These are phyloP conservation scores for Gasterosteus aculeatus DNA, from an alignment of 2,113 vertebrate genomes.

Conservation along the genomic window DNA sequence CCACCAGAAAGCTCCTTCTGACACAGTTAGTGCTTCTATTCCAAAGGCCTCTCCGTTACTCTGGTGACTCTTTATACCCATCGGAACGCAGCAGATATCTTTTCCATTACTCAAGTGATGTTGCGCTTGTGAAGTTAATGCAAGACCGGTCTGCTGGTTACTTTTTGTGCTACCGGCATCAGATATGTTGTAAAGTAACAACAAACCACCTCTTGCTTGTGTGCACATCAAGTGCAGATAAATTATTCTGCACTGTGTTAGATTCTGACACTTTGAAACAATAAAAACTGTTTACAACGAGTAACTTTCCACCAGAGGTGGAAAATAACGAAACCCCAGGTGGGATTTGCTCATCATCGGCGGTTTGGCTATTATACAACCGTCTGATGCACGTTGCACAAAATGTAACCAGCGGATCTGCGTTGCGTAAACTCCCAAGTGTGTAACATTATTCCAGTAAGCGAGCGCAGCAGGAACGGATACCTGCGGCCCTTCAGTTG, in stretches of 20 bases:
- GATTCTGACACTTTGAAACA: no score
- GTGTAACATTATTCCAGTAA: background rate
- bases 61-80: background rate
- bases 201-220: background rate
- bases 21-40: background rate
- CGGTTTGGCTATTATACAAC: background rate
- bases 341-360: background rate
- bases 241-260: background rate
- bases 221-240: background rate
- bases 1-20: background rate
- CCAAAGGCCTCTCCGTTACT: background rate
- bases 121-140: background rate
- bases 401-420: background rate
- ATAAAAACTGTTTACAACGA: background rate
- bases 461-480: background rate
- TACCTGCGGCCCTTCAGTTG: background rate
- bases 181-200: background rate
- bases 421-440: background rate
- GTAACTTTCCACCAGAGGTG: background rate
- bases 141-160: background rate
- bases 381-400: background rate
- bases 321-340: background rate
- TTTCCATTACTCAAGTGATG: background rate
- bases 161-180: background rate
- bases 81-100: background rate